phyloP scores from a whole-genome alignment of 2,113 vertebrate genomes.

The Chamaetylas fuelleborni region DNA sequence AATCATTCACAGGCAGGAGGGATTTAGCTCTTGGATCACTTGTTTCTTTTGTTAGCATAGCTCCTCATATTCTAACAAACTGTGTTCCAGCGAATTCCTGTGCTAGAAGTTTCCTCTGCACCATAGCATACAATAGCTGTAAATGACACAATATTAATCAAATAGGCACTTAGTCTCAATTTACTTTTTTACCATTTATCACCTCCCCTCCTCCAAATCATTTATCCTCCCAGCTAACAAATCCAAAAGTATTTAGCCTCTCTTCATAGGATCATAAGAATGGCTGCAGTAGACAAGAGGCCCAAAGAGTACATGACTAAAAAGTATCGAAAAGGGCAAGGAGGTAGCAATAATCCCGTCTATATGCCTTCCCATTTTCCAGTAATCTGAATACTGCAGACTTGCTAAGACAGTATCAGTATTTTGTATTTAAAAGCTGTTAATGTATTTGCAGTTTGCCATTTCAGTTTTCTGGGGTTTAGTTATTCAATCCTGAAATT shows the following conservation, averaged over 20 bases:
- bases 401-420: neutral
- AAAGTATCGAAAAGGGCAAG: neutral
- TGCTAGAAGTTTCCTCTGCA: neutral
- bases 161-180: neutral
- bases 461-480: neutral
- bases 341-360: neutral
- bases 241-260: neutral
- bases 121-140: neutral
- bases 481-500: neutral
- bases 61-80: neutral
- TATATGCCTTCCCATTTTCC: neutral
- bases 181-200: neutral
- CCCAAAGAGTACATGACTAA: neutral
- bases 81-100: neutral
- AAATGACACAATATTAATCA: neutral
- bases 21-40: neutral
- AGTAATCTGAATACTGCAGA: neutral
- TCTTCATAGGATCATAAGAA: neutral
- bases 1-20: neutral
- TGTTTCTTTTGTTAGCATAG: neutral
- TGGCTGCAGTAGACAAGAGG: neutral
- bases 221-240: neutral
- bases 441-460: neutral
- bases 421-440: neutral
- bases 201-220: fast-evolving